Evolutionary conservation across 1,140 invertebrate species (phyloP).

Genomic region (Drosophila biarmipes): DNA sequence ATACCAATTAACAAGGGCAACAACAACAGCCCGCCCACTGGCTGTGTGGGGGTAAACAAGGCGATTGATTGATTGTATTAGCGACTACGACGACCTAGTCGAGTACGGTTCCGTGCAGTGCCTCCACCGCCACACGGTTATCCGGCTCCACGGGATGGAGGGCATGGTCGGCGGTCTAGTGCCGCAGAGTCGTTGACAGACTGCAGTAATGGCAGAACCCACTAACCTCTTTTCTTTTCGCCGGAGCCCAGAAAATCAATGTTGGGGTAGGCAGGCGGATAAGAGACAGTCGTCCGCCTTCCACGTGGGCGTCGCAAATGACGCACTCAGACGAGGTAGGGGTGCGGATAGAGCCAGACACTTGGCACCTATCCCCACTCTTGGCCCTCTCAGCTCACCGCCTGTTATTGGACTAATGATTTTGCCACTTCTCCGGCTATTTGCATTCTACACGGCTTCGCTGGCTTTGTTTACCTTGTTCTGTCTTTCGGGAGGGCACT

Average conservation of each 20-base stretch:
- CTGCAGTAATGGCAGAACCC: slow-evolving; percentile 43
- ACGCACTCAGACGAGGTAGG: too few relatives aligned
- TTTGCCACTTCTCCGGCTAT: slow-evolving; percentile 30
- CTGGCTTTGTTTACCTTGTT: slow-evolving; percentile 22
- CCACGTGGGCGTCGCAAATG: slow-evolving; percentile 28
- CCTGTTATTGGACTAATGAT: slow-evolving; percentile 43
- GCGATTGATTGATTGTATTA: slow-evolving; percentile 66
- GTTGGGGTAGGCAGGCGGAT: slow-evolving; percentile 33
- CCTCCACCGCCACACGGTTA: slow-evolving; percentile 49
- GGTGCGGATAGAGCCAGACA: slow-evolving; percentile 14
- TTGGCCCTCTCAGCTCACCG: slow-evolving; percentile 19
- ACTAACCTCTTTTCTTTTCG: slow-evolving; percentile 44
- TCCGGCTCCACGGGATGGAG: slow-evolving; percentile 1
- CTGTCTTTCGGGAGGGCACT: slow-evolving; percentile 13
- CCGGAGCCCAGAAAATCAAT: slow-evolving; percentile 47
- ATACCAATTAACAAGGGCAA: slow-evolving; percentile 73
- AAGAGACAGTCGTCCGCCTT: slow-evolving; percentile 16
- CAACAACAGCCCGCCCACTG: slow-evolving; percentile 58
- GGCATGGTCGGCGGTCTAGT: slow-evolving; percentile 7
- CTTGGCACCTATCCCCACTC: slow-evolving; percentile 12
- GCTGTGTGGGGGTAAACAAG: slow-evolving; percentile 60
- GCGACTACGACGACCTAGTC: slow-evolving; percentile 57
- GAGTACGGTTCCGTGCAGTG: slow-evolving; percentile 56
- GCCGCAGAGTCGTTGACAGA: slow-evolving; percentile 49
- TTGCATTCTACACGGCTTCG: slow-evolving; percentile 39